Base-by-base conservation (phyloP, 1,140 invertebrate species). In the Drosophila dunni region DNA sequence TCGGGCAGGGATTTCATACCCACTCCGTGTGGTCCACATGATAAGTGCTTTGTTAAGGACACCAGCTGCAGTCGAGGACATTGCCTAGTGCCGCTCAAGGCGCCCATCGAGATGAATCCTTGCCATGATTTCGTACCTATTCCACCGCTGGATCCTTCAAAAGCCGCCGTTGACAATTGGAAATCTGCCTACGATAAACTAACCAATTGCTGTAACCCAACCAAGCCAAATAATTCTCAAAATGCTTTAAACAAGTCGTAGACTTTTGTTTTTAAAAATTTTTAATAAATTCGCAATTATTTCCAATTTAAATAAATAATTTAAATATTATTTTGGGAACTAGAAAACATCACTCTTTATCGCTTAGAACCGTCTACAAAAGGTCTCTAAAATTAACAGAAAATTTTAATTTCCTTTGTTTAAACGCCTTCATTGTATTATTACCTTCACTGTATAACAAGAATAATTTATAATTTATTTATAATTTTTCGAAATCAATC, bases 1-100 rank as follows among this genome's bases (percentile, higher is more conserved):
- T 83, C 84, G 0, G 83, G 83, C 0, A 44, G 83, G 1, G 73
- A 83, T 20, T 80, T 88, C 0, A 74, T 75, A 53, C 84, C 79
- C n/a, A 88, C 84, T 3, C 79, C 76, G 0, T 89, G 84, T 40
- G 84, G 83, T 9, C 77, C 84, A 3, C 11, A 13, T 0, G 84
- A 88, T 42, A 67, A 50, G 15, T 88, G 83, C 36, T 73, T 45
- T 53, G 75, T 63, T 0, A 17, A 40, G n/a, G 81, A 84, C 60
- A 78, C 69, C 0, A 84, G 78, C 13, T 45, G 53, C 42, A 75
- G 61, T 60, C 42, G 53, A 6, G 64, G 75, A 20, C 74, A 64
- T 34, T 80, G 81, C 45, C 65, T 54, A 11, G 68, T 63, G 15
- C 74, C 78, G 4, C 73, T 66, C 15, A 33, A 29, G 8, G 11